phyloP scores from a whole-genome alignment of 2,797 vertebrate species.

The Poeciliopsis infans region DNA sequence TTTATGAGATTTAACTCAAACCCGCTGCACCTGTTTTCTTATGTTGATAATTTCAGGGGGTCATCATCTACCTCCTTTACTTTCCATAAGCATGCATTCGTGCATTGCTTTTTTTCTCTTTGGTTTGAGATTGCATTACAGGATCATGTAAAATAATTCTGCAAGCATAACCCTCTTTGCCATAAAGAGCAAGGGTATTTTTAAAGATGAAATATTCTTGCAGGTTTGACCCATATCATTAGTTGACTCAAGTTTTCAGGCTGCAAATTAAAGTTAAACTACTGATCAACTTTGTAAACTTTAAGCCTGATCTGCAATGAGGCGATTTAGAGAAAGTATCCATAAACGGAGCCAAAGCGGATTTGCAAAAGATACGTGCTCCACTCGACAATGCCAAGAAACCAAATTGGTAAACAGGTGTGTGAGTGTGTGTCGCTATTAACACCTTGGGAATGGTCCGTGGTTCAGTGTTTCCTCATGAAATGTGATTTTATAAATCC shows the following conservation, averaged over 20 bases:
- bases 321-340: slow-evolving; percentile 71
- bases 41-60: slow-evolving; percentile 27
- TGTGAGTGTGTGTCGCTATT: slow-evolving; percentile 53
- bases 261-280: slow-evolving; percentile 51
- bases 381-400: slow-evolving; percentile 72
- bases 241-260: slow-evolving; percentile 16
- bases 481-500: slow-evolving; percentile 84
- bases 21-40: slow-evolving; percentile 36
- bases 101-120: background rate
- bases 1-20: slow-evolving; percentile 33
- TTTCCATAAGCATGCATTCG: background rate
- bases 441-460: slow-evolving; percentile 75
- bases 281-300: slow-evolving; percentile 67
- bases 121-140: background rate
- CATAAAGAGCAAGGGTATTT: background rate
- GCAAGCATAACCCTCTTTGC: background rate
- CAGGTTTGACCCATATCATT: slow-evolving; percentile 32
- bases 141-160: background rate
- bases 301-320: slow-evolving; percentile 56
- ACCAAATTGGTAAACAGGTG: slow-evolving; percentile 78
- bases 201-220: slow-evolving; percentile 3
- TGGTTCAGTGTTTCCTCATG: slow-evolving; percentile 71
- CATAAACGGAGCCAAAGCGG: slow-evolving; percentile 71
- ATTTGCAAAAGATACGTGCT: slow-evolving; percentile 75
- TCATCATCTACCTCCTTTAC: background rate